Conservation (phyloP, 2,113 vertebrate genomes). For the Rafetus swinhoei region DNA sequence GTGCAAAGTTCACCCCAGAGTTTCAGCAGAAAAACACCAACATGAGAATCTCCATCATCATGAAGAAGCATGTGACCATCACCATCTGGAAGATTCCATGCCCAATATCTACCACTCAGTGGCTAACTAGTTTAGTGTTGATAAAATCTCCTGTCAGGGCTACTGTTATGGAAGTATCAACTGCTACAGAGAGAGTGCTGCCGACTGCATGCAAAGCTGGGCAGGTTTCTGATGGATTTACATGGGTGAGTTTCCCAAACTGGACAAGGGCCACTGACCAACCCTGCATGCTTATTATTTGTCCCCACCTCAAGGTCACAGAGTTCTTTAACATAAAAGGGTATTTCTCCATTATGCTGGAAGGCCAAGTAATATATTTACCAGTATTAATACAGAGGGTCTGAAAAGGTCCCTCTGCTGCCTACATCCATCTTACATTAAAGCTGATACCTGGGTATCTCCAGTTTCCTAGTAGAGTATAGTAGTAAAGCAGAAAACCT, state of each 20-base stretch:
- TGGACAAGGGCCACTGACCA: neutral
- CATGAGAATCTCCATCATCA: accelerated
- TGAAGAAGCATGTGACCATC: neutral
- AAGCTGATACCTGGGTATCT: too few relatives aligned
- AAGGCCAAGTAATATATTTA: too few relatives aligned
- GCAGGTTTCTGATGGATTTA: neutral
- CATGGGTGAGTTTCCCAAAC: too few relatives aligned
- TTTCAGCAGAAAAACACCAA: neutral
- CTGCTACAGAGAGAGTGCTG: neutral
- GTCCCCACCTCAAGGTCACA: neutral
- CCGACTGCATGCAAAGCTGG: neutral
- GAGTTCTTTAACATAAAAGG: neutral
- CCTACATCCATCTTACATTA: too few relatives aligned
- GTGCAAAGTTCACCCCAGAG: neutral
- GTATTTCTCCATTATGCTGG: neutral
- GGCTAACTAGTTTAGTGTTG: neutral
- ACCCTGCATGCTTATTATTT: neutral
- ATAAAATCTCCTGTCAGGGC: neutral
- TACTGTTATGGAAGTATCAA: neutral
- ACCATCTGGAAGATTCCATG: neutral
- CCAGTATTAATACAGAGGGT: too few relatives aligned
- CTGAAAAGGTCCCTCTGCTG: too few relatives aligned
- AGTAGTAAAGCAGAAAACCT: neutral
- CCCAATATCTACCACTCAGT: neutral
- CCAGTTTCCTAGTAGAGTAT: too few relatives aligned